phyloP scores from a whole-genome alignment of 2,888 invertebrate species.

The Athetis lepigone region DNA sequence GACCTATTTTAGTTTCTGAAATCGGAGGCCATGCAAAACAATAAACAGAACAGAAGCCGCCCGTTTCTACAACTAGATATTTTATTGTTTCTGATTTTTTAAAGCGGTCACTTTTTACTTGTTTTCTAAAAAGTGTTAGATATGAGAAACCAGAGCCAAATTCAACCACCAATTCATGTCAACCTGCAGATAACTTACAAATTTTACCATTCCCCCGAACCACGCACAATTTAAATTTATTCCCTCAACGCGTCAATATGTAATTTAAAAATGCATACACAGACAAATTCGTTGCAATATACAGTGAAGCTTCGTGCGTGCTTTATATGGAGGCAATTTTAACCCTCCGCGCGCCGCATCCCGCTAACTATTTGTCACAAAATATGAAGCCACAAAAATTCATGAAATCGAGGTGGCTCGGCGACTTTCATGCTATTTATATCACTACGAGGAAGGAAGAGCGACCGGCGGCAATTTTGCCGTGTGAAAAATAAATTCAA shows the following conservation, averaged over 20 bases:
- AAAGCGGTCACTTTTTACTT: no score
- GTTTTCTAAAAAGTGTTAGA: no score
- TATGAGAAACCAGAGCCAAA: no score
- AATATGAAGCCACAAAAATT: constrained; percentile 82
- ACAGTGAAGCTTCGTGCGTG: constrained; percentile 57
- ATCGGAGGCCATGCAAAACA: no score
- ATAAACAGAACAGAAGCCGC: no score
- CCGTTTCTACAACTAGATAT: no score
- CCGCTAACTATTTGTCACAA: constrained; percentile 78
- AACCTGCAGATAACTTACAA: no score
- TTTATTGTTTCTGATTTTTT: no score
- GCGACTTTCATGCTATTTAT: constrained; percentile 74
- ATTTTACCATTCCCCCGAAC: no score
- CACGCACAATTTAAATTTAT: constrained; percentile 36
- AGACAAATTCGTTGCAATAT: constrained; percentile 56
- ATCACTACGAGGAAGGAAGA: constrained; percentile 75
- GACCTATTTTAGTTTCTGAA: no score
- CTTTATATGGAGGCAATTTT: constrained; percentile 72
- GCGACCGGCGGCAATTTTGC: constrained; percentile 76
- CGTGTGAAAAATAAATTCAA: constrained; percentile 78
- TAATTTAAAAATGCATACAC: constrained; percentile 58
- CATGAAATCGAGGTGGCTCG: constrained; percentile 76
- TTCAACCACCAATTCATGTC: no score
- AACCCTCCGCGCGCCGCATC: constrained; percentile 65
- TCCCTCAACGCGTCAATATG: constrained; percentile 40